Evolutionary conservation across 2,888 invertebrate species (phyloP).

Genomic region (Ethmia dodecea): DNA sequence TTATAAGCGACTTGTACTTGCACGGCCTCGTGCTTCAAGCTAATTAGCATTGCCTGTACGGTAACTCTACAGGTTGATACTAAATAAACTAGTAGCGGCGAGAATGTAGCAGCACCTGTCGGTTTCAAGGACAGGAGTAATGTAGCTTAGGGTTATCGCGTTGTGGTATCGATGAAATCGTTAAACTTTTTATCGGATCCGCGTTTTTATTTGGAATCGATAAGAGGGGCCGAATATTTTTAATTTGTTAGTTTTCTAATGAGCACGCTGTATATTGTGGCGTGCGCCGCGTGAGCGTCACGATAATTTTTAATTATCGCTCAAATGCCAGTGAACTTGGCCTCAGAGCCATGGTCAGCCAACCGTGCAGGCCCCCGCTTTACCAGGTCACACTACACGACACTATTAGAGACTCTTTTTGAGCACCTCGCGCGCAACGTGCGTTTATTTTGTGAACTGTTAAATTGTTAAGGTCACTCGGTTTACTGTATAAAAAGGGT

Average conservation of each 20-base stretch:
- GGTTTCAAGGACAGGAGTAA: neutral
- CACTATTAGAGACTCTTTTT: constrained; percentile 38
- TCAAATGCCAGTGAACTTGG: constrained; percentile 78
- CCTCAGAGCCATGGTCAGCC: constrained; percentile 58
- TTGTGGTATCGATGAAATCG: constrained; percentile 10
- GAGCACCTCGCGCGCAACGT: neutral
- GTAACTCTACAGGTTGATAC: constrained; percentile 28
- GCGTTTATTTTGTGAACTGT: too few species aligned
- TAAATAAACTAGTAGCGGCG: constrained; percentile 1
- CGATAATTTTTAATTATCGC: constrained; percentile 77
- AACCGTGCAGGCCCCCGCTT: constrained; percentile 52
- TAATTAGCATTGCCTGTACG: constrained; percentile 37
- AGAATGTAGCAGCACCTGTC: neutral
- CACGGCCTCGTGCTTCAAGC: constrained; percentile 28
- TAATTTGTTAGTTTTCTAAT: constrained; percentile 22
- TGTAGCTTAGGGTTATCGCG: constrained; percentile 8
- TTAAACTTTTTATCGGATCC: neutral
- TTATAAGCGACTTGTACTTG: constrained; percentile 29
- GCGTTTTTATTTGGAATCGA: neutral
- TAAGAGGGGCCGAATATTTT: too few species aligned
- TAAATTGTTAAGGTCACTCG: too few species aligned
- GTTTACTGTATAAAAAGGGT: too few species aligned
- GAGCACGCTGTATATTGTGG: constrained; percentile 56
- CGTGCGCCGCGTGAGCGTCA: constrained; percentile 69
- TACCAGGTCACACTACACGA: constrained; percentile 68